phyloP scores from a whole-genome alignment of 2,113 vertebrate genomes.

The Serilophus lunatus region DNA sequence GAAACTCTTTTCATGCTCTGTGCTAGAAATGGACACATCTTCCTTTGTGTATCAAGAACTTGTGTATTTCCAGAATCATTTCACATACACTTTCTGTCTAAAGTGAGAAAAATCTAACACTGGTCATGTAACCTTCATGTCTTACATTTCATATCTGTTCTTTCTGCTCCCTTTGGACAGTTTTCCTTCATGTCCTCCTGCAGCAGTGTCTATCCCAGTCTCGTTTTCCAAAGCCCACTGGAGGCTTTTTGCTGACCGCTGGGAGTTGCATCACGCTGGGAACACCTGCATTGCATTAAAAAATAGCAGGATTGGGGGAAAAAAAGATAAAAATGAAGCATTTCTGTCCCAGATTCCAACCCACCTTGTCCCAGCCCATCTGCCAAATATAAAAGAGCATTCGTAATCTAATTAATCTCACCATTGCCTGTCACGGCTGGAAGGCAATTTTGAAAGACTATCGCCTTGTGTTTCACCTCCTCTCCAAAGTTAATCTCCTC shows the following conservation, averaged over 20 bases:
- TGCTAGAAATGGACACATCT: neutral
- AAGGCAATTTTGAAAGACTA: slow-evolving; percentile 69
- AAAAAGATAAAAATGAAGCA: neutral
- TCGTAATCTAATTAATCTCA: slow-evolving; percentile 66
- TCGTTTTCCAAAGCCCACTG: neutral
- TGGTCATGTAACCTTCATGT: accelerated
- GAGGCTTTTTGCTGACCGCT: neutral
- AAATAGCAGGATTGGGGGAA: neutral
- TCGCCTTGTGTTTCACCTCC: slow-evolving; percentile 46
- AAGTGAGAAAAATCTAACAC: neutral
- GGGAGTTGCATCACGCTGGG: neutral
- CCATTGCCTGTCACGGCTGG: slow-evolving; percentile 55
- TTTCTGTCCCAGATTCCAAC: neutral
- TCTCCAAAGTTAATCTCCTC: slow-evolving; percentile 66
- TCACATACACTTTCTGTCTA: neutral
- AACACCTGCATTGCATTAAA: neutral
- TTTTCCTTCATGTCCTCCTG: neutral
- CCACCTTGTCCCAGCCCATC: slow-evolving; percentile 41
- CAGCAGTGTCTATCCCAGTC: neutral
- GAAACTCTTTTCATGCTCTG: neutral
- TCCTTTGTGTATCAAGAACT: neutral
- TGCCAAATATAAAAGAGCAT: slow-evolving; percentile 58
- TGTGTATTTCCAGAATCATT: neutral
- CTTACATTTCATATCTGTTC: no score
- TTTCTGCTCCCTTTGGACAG: neutral